Evolutionary conservation across 2,888 invertebrate species (phyloP), one percentile per base, ranked within the genome.

Genomic region (Resseliella maxima): DNA sequence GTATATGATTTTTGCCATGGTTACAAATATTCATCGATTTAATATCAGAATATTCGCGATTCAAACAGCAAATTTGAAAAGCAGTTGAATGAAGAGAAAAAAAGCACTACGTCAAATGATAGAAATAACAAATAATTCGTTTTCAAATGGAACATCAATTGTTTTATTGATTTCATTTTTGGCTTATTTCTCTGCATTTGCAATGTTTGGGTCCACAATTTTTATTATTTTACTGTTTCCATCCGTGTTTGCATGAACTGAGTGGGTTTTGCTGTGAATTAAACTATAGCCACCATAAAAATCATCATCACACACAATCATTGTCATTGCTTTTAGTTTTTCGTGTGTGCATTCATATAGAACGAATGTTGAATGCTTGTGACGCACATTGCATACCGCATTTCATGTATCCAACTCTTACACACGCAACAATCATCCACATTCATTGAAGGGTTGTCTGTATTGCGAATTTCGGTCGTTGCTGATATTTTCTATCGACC

Each of bases 301-400:
- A 72, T 72, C 72, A 72, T 72, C 72, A n/a, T n/a, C n/a, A n/a
- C n/a, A 72, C 72, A 72, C 72, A 72, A 72, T 72, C 72, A 72
- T 72, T 72, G 72, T 72, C 72, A 72, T 72, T 72, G 27, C 31
- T 27, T 31, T 15, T 31, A 12, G 31, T 27, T 1, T 3, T 15
- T 31, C 10, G 72, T 72, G 72, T 72, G 72, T 72, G 72, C 72
- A 31, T 72, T 31, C 31, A n/a, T n/a, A 35, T 72, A 27, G 72
- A 72, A 72, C 72, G 35, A 72, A 72, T n/a, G n/a, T 12, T 72
- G 72, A 72, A 72, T 72, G 72, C 72, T 35, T 31, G 72, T 72
- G 72, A 72, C 72, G 72, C 72, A 72, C 72, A 72, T 72, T 72
- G 72, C 72, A 72, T 72, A 72, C 72, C 72, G 35, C 72, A 72